A percentile compares a stretch with the other conserved stretches of the same genome.
Conservation (phyloP, 2,888 invertebrate species). For the Tenthredo notha region DNA sequence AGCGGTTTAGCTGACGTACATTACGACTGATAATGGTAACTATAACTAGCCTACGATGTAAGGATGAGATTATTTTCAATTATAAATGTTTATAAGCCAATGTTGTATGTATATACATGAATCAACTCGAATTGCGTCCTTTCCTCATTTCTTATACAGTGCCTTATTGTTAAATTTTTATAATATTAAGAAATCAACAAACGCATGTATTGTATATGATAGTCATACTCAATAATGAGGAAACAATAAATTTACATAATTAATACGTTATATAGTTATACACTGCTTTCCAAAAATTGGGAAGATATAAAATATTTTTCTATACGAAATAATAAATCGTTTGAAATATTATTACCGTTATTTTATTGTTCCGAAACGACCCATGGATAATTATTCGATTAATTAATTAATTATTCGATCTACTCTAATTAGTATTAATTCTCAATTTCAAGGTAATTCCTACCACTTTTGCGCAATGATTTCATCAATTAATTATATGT, state of each 20-base stretch:
- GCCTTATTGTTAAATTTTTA: conserved; percentile 13
- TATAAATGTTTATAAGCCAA: not conserved
- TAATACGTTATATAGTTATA: not conserved
- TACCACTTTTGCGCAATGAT: not conserved
- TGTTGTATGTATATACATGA: not conserved
- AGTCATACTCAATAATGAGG: not conserved
- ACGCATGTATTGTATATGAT: not conserved
- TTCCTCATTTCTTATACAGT: not conserved
- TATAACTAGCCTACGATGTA: not conserved
- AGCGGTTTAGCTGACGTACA: not conserved
- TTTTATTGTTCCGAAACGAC: not conserved
- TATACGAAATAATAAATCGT: not conserved
- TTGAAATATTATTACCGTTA: not conserved
- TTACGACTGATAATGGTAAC: not conserved
- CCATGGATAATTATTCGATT: not conserved
- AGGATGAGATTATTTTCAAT: not conserved
- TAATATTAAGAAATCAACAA: not conserved
- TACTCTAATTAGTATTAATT: not conserved
- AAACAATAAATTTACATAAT: not conserved
- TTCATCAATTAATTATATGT: not conserved
- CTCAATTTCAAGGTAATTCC: not conserved
- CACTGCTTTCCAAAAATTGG: not conserved
- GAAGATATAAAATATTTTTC: not conserved
- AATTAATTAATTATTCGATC: too few species aligned
- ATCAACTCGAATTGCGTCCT: not conserved